phyloP scores from a whole-genome alignment of 1,140 invertebrate species.

The Saxidomus purpurata region DNA sequence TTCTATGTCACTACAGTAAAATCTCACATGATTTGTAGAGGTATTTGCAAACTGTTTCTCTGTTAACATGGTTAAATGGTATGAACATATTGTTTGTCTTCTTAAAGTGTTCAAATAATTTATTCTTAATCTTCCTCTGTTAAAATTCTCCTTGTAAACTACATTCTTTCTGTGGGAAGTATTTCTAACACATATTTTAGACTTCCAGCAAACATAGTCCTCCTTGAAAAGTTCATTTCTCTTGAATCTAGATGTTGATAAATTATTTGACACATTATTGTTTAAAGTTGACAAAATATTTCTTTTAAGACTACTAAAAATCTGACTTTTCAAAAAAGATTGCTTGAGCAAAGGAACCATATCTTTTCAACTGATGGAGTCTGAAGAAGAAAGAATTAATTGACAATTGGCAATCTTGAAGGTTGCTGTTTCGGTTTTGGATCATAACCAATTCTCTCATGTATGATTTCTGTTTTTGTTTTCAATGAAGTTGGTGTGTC shows the following conservation, averaged over 20 bases:
- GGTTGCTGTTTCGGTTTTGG: conserved; percentile 58
- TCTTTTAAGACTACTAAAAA: not conserved
- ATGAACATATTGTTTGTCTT: not conserved
- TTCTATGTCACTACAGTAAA: not conserved
- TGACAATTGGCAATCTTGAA: conserved; percentile 38
- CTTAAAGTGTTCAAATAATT: no score
- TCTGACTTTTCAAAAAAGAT: not conserved
- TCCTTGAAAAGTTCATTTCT: no score
- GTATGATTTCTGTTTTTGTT: conserved; percentile 57
- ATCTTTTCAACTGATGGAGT: not conserved
- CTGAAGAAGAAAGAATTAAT: conserved; percentile 5
- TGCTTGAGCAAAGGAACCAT: not conserved
- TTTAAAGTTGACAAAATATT: not conserved
- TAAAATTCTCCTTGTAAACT: no score
- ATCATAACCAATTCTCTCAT: conserved; percentile 66
- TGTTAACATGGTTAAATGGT: no score
- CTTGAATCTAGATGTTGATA: no score
- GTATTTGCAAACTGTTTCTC: no score
- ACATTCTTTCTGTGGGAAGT: no score
- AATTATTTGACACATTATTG: no score
- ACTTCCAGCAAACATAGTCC: no score
- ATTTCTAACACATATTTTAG: no score
- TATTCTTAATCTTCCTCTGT: no score
- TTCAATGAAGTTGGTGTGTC: conserved; percentile 38
- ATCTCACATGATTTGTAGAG: not conserved